Base-by-base conservation (phyloP, 2,797 vertebrate species). In the Tokudaia muenninki region DNA sequence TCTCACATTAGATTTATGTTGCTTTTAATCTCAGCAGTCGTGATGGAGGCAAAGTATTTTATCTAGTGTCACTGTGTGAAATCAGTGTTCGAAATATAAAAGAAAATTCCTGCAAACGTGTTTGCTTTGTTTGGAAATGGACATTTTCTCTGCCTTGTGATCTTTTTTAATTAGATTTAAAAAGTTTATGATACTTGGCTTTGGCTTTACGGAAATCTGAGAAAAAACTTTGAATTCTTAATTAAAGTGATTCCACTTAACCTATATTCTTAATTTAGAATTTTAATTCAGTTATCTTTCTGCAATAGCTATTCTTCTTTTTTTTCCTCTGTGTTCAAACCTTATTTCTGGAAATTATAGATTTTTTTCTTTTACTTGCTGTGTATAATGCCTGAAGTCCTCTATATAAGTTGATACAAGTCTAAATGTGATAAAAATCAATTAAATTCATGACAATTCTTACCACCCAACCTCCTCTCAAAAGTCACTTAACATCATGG, bases 91-190 rank as follows among this genome's bases (percentile, higher is more conserved):
- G 81, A 80, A 74, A 90, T 90, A 44, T 47, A 84, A 72, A 37
- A 70, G 19, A 37, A 90, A n/a, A 41, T 74, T 24, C 11, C 90
- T 94, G 37, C 10, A 81, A 65, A 84, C 84, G 87, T 79, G 26
- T 91, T 21, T 89, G 55, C 63, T 87, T 78, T 92, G n/a, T 92
- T 96, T 97, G 88, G 47, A 96, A 75, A 14, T 65, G 61, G 12
- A 14, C 44, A 78, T 80, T 84, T 95, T 96, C 17, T 47, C 12
- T 93, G 21, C 21, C 47, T 88, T 79, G 14, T 81, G 10, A 95
- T 87, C 34, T 72, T 94, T 16, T 96, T 84, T 94, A 94, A 90
- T 89, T 96, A 47, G 47, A 59, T 72, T 87, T 87, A 41, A 93
- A 57, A 47, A 94, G 94, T 93, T 92, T 34, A 52, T 44, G 90